Evolutionary conservation across 2,888 invertebrate species (phyloP), one percentile per base, ranked within the genome.

Genomic region (Sepioteuthis lessoniana): DNA sequence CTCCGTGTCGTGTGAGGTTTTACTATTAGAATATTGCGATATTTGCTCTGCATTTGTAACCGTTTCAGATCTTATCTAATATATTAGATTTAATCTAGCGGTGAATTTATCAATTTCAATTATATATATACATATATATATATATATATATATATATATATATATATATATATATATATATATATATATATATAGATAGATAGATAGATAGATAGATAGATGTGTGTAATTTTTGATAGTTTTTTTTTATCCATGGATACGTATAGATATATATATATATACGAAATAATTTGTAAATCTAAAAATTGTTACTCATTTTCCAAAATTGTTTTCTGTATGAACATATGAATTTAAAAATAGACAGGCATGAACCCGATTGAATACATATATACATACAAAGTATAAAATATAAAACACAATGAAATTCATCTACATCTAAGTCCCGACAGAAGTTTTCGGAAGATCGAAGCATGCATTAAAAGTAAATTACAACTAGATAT

Each of bases 351-450:
- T 76, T 76, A 13, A 76, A 16, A 76, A 13, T 76, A 13, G 76
- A 35, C 76, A 76, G n/a, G 76, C 76, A 76, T 76, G 76, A n/a
- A 35, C 76, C 76, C 76, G 76, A 76, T 76, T 76, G n/a, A 76
- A 76, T 76, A 76, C 76, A 76, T 76, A 76, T 76, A 76, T 76
- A 76, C 76, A 76, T 76, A 76, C 76, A 76, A 76, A 76, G 16
- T n/a, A n/a, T 16, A 76, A 16, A 76, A 25, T 25, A 25, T 55
- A 2, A 35, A 76, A 76, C n/a, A 76, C 76, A 35, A 76, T 76
- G 35, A 76, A 76, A 76, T 35, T n/a, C 76, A 35, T n/a, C 76
- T 76, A 76, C 76, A 76, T 76, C 35, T 76, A 76, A 35, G n/a
- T 16, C 76, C n/a, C n/a, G 25, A 76, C n/a, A 35, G 7, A 76